These are phyloP conservation scores for Clamator glandarius DNA, from an alignment of 2,797 vertebrate genomes.

Conservation along the genomic window DNA sequence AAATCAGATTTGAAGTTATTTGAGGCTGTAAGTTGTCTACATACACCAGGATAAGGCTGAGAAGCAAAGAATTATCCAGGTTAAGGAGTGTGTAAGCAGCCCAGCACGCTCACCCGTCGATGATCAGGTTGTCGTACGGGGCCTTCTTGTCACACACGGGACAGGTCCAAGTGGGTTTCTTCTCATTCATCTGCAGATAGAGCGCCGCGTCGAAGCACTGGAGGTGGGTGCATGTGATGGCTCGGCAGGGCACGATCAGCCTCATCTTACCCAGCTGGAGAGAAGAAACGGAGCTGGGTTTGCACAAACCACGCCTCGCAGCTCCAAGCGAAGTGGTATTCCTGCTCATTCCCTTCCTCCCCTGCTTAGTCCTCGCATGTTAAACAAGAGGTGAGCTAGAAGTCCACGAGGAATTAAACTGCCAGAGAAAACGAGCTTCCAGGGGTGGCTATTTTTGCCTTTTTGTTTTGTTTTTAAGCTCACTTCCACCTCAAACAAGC, in stretches of 20 bases:
- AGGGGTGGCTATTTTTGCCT: not conserved
- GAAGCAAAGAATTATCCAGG: not conserved
- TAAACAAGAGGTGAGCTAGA: too few relatives aligned
- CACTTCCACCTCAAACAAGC: not conserved
- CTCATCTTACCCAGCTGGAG: slow-evolving; percentile 80
- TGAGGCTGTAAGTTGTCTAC: not conserved
- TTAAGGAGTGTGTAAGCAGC: not conserved
- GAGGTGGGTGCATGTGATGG: slow-evolving; percentile 78
- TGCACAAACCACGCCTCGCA: accelerated
- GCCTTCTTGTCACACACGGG: slow-evolving; percentile 82
- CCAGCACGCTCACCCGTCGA: not conserved
- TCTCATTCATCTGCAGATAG: slow-evolving; percentile 83
- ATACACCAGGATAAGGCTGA: not conserved
- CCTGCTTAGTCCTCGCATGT: not conserved
- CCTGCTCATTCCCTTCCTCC: not conserved
- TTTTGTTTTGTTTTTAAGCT: not conserved
- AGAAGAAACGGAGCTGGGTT: not conserved
- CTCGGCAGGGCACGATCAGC: slow-evolving; percentile 75
- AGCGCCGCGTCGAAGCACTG: slow-evolving; percentile 81
- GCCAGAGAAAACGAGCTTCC: not conserved
- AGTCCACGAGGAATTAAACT: too few relatives aligned
- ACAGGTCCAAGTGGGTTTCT: slow-evolving; percentile 82
- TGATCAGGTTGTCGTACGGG: slow-evolving; percentile 27
- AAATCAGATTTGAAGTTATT: not conserved
- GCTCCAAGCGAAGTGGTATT: accelerated